Evolutionary conservation across 1,140 invertebrate species (phyloP).

Genomic region (Frieseomelitta varia): DNA sequence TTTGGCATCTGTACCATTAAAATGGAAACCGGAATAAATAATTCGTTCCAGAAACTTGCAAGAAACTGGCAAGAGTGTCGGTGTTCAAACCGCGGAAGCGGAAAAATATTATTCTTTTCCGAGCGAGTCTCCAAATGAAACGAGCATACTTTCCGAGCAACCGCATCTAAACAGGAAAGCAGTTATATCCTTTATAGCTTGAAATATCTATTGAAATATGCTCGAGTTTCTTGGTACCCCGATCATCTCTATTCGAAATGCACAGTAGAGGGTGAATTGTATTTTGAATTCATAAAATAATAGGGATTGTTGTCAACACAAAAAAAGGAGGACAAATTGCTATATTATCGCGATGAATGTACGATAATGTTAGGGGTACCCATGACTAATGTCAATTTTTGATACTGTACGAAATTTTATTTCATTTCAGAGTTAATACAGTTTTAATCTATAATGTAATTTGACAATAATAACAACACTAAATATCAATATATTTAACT

Average conservation of each 20-base stretch:
- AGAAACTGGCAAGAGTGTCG: not conserved
- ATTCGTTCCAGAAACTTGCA: not conserved
- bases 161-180: not conserved
- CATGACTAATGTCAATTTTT: too few species aligned
- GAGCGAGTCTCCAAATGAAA: too few species aligned
- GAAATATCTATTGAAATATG: not conserved
- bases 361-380: too few species aligned
- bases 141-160: not conserved
- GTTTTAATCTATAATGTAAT: too few species aligned
- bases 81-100: not conserved
- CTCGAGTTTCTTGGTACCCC: not conserved
- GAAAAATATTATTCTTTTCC: not conserved
- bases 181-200: constrained; percentile 19
- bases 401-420: too few species aligned
- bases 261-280: not conserved
- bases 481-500: too few species aligned
- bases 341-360: too few species aligned
- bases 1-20: not conserved
- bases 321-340: too few species aligned
- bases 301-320: too few species aligned
- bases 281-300: too few species aligned
- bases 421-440: too few species aligned
- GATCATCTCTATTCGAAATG: constrained; percentile 22
- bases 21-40: not conserved
- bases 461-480: too few species aligned